These are phyloP conservation scores for Mechanitis messenoides DNA, from an alignment of 2,888 invertebrate species.

Conservation along the genomic window DNA sequence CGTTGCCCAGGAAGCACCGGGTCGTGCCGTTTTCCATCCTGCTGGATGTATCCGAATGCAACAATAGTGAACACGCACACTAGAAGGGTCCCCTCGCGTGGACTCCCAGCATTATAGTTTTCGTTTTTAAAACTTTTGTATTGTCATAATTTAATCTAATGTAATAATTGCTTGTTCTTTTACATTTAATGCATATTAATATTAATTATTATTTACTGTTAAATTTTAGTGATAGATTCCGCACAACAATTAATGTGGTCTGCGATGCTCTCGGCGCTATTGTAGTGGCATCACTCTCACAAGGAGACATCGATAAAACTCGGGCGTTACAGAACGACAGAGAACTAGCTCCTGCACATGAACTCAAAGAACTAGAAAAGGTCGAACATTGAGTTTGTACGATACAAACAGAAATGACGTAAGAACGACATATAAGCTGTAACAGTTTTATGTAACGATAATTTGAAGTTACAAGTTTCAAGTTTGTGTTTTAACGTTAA, in stretches of 20 bases:
- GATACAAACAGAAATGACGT: conserved; percentile 12
- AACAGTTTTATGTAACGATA: conserved; percentile 23
- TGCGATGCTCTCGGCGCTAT: conserved; percentile 97
- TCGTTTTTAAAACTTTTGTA: too few species aligned
- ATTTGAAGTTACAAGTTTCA: conserved; percentile 15
- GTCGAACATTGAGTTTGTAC: conserved; percentile 54
- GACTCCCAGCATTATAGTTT: too few species aligned
- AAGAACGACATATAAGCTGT: too few species aligned
- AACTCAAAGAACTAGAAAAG: conserved; percentile 79
- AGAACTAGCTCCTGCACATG: conserved; percentile 77
- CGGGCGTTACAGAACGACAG: conserved; percentile 59
- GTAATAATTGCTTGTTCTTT: neutral
- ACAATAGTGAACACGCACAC: too few species aligned
- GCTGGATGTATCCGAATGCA: too few species aligned
- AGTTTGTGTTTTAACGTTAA: conserved; percentile 50
- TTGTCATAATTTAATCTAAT: neutral
- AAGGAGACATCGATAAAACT: conserved; percentile 78
- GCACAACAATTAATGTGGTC: conserved; percentile 94
- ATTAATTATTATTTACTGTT: neutral
- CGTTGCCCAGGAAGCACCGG: too few species aligned
- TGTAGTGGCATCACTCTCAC: conserved; percentile 90
- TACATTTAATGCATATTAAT: neutral
- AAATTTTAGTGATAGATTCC: conserved; percentile 85
- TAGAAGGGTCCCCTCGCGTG: too few species aligned
- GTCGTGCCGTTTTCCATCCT: too few species aligned